Evolutionary conservation across 92 coral and sea anemone species (phyloP).

Genomic region (Galaxea fascicularis): DNA sequence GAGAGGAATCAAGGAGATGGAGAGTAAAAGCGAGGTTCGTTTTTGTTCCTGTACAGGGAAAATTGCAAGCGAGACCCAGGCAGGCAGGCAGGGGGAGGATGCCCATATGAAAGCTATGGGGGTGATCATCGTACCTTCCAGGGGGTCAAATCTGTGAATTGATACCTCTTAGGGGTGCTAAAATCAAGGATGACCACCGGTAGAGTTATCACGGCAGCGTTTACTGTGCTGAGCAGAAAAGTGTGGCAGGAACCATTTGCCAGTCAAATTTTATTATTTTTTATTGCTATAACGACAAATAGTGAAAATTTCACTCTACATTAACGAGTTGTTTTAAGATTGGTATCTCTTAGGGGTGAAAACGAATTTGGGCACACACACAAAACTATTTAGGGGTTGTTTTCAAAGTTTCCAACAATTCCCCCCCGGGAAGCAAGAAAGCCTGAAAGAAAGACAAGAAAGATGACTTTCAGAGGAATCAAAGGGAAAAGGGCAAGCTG

Average conservation of each 20-base stretch:
- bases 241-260: neutral
- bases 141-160: neutral
- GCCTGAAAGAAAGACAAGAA: neutral
- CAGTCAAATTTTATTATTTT: too few species aligned
- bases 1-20: neutral
- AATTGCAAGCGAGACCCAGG: neutral
- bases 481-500: too few species aligned
- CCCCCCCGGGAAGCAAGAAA: too few species aligned
- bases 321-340: neutral
- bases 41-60: neutral
- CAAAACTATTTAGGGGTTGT: neutral
- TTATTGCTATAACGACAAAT: too few species aligned
- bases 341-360: neutral
- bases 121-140: neutral
- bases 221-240: neutral
- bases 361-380: neutral
- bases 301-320: too few species aligned
- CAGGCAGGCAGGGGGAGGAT: too few species aligned
- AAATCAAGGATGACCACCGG: conserved; percentile 2
- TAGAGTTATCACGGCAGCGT: neutral
- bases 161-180: neutral
- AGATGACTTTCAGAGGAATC: neutral
- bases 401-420: neutral
- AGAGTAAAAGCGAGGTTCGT: neutral
- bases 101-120: neutral